phyloP scores from a whole-genome alignment of 2,888 invertebrate species.

The Trichacis sp. region DNA sequence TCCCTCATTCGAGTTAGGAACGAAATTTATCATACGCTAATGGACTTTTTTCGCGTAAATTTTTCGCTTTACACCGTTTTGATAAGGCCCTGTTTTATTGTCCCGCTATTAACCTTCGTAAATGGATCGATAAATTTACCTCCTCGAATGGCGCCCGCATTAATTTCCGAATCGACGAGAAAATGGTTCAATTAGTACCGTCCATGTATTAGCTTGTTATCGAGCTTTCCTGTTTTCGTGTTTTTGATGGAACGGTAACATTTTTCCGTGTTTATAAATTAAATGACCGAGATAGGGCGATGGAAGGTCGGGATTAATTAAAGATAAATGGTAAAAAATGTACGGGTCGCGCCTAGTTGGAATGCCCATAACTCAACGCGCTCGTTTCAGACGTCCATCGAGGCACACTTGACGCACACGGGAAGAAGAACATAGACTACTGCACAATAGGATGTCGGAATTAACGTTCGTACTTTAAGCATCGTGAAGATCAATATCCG shows the following conservation, averaged over 20 bases:
- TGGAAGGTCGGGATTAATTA: not conserved
- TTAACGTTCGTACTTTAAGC: constrained; percentile 12
- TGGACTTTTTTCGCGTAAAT: constrained; percentile 1
- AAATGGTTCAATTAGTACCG: too few relatives aligned
- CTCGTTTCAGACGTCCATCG: constrained; percentile 5
- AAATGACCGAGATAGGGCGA: not conserved
- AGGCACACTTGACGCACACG: constrained; percentile 5
- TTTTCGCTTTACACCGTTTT: not conserved
- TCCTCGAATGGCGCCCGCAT: too few relatives aligned
- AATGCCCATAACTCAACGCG: constrained; percentile 8
- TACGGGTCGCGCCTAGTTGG: constrained; percentile 7
- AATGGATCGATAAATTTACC: not conserved
- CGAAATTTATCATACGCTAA: constrained; percentile 18
- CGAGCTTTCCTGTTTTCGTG: too few relatives aligned
- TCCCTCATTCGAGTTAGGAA: constrained; percentile 9
- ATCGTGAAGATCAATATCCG: constrained; percentile 21
- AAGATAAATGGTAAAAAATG: constrained; percentile 3
- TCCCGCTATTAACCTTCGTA: not conserved
- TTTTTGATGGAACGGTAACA: not conserved
- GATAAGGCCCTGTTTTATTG: not conserved
- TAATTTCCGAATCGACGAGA: too few relatives aligned
- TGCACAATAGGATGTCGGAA: constrained; percentile 17
- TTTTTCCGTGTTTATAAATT: not conserved
- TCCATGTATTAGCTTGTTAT: too few relatives aligned
- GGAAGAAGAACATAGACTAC: constrained; percentile 9